phyloP scores from a whole-genome alignment of 2,888 invertebrate species.

The Microctonus aethiopoides region DNA sequence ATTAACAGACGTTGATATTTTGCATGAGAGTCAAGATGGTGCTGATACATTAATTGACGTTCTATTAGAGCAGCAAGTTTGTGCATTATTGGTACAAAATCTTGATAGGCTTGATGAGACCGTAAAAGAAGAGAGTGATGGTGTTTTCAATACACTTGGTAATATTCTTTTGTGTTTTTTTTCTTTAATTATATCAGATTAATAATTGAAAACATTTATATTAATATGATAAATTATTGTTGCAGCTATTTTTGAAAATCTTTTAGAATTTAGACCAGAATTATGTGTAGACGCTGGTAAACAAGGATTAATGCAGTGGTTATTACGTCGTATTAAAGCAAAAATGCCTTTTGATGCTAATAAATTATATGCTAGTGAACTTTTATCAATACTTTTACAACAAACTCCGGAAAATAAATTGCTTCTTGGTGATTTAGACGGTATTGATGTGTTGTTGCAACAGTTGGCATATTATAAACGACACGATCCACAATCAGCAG shows the following conservation, averaged over 20 bases:
- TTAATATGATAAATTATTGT: slow-evolving; percentile 29
- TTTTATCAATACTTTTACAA: slow-evolving; percentile 94
- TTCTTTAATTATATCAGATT: slow-evolving; percentile 14
- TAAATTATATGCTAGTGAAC: slow-evolving; percentile 95
- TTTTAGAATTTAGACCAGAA: slow-evolving; percentile 90
- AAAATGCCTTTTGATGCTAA: slow-evolving; percentile 95
- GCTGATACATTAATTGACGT: slow-evolving; percentile 89
- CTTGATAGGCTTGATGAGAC: slow-evolving; percentile 92
- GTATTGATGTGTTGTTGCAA: slow-evolving; percentile 95
- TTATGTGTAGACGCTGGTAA: slow-evolving; percentile 87
- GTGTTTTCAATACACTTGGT: slow-evolving; percentile 94
- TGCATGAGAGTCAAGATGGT: slow-evolving; percentile 94
- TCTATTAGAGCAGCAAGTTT: slow-evolving; percentile 88
- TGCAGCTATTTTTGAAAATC: slow-evolving; percentile 91
- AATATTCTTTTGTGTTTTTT: too few relatives aligned
- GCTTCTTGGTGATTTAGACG: slow-evolving; percentile 90
- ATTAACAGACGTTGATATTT: slow-evolving; percentile 94
- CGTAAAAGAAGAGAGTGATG: slow-evolving; percentile 94
- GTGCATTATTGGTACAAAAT: slow-evolving; percentile 92
- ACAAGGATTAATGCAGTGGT: slow-evolving; percentile 92
- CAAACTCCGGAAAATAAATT: slow-evolving; percentile 85
- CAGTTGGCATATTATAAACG: slow-evolving; percentile 93
- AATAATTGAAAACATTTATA: slow-evolving; percentile 7
- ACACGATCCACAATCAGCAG: slow-evolving; percentile 89
- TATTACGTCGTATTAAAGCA: slow-evolving; percentile 87